These are phyloP conservation scores for Moxostoma hubbsi DNA, from an alignment of 2,797 vertebrate species.

Conservation along the genomic window DNA sequence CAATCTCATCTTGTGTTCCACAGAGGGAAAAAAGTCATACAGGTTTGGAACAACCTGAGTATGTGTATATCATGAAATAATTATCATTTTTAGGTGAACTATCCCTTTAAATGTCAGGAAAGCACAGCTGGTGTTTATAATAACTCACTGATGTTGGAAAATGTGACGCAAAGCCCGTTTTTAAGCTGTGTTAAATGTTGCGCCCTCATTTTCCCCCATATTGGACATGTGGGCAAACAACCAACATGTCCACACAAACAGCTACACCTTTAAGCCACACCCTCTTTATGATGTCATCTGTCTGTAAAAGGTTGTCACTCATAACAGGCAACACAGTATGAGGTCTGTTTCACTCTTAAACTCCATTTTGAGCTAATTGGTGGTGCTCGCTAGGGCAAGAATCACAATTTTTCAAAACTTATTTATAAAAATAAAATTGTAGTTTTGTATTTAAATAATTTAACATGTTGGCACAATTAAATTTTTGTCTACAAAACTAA, in stretches of 20 bases:
- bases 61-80: too few species aligned
- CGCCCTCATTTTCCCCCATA: background rate
- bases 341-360: background rate
- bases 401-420: background rate
- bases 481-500: too few species aligned
- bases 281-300: slow-evolving; percentile 4
- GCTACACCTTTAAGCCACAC: slow-evolving; percentile 8
- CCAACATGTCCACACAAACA: background rate
- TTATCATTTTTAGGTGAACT: too few species aligned
- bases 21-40: too few species aligned
- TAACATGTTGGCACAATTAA: too few species aligned
- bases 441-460: too few species aligned
- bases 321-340: background rate
- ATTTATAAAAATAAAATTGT: too few species aligned
- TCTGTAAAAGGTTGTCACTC: slow-evolving; percentile 9
- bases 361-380: background rate
- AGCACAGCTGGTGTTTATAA: slow-evolving; percentile 30
- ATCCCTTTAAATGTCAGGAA: slow-evolving; percentile 1
- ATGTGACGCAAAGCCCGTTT: slow-evolving; percentile 31
- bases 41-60: too few species aligned
- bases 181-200: background rate
- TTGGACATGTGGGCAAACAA: background rate
- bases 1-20: too few species aligned
- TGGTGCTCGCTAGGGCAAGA: background rate
- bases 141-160: slow-evolving; percentile 19